Base-by-base conservation (phyloP, 2,113 vertebrate genomes). In the Dolichotis patagonum region DNA sequence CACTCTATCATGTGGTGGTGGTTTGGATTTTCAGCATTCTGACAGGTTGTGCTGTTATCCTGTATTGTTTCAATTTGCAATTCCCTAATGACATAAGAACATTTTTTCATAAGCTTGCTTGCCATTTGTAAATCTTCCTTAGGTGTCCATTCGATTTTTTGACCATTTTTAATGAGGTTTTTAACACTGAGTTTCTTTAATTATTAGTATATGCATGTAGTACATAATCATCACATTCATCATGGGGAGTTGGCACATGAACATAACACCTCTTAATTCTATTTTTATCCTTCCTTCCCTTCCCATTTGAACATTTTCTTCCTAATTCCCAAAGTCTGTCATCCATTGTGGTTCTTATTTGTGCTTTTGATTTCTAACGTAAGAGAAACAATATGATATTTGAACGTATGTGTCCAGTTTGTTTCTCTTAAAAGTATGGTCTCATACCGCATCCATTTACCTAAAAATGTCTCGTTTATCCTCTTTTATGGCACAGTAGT, bases 21-120 rank as follows among this genome's bases (percentile, higher is more conserved):
- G 58, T 83, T 54, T n/a, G 73, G 32, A 71, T 32, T 75, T 77
- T 80, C 52, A 20, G 83, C n/a, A 52, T 80, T 87, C 67, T 62
- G 17, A 54, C 28, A 54, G 35, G 28, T 58, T 81, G 22, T 30
- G 38, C 24, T 92, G 10, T 22, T 60, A 85, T 30, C 43, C 56
- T 41, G 5, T 52, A 12, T 38, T 46, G 30, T 82, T 94, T 73
- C 46, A 63, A 85, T 58, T 41, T 89, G n/a, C 19, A 93, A 4
- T 84, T 95, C 30, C 63, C 41, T 93, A 71, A 62, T 88, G 67
- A 78, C 30, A 49, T 13, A 90, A 90, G n/a, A 94, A 62, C 17
- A 46, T 52, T 52, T 91, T 71, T 67, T 84, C 60, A 63, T n/a
- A 65, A 56, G 49, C 17, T 93, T 86, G 56, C 14, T 52, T 75